Evolutionary conservation across 2,888 invertebrate genomes (phyloP).

Genomic region (Aporophyla lueneburgensis): DNA sequence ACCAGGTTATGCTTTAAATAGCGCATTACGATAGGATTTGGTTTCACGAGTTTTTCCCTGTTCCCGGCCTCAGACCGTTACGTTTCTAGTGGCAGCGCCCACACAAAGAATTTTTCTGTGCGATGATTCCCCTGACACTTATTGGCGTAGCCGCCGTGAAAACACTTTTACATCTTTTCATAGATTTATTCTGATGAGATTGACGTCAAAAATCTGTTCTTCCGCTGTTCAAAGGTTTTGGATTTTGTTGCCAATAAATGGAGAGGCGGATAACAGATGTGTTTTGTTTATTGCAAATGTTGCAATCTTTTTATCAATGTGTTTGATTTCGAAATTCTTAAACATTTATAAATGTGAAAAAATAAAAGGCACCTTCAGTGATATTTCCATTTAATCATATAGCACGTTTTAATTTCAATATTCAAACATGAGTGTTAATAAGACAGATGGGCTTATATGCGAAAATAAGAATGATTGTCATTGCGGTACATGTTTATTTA

Average conservation of each 20-base stretch:
- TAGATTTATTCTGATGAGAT: constrained; percentile 63
- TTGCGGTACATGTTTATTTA: constrained; percentile 51
- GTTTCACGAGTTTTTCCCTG: constrained; percentile 90
- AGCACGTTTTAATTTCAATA: constrained; percentile 10
- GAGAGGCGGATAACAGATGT: constrained; percentile 4
- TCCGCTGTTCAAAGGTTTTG: constrained; percentile 37
- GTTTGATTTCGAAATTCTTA: constrained; percentile 2
- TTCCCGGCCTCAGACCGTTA: constrained; percentile 83
- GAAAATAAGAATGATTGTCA: constrained; percentile 48
- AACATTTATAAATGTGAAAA: constrained; percentile 7
- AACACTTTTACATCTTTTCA: constrained; percentile 67
- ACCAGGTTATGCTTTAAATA: constrained; percentile 90
- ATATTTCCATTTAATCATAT: constrained; percentile 15
- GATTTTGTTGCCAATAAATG: constrained; percentile 20
- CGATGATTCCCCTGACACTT: constrained; percentile 81
- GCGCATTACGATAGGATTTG: constrained; percentile 90
- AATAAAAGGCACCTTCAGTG: constrained; percentile 25
- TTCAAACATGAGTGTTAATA: background rate
- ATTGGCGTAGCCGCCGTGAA: constrained; percentile 71
- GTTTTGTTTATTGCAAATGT: constrained; percentile 28
- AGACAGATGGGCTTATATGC: constrained; percentile 11
- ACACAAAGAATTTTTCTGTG: constrained; percentile 83
- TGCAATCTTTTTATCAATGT: background rate
- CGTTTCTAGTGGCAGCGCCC: constrained; percentile 83
- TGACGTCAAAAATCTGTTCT: constrained; percentile 56